Percentiles rank a stretch among this genome's conserved stretches.
Evolutionary conservation across 92 coral and sea anemone genomes (phyloP).

Genomic region (Scolanthus callimorphus): DNA sequence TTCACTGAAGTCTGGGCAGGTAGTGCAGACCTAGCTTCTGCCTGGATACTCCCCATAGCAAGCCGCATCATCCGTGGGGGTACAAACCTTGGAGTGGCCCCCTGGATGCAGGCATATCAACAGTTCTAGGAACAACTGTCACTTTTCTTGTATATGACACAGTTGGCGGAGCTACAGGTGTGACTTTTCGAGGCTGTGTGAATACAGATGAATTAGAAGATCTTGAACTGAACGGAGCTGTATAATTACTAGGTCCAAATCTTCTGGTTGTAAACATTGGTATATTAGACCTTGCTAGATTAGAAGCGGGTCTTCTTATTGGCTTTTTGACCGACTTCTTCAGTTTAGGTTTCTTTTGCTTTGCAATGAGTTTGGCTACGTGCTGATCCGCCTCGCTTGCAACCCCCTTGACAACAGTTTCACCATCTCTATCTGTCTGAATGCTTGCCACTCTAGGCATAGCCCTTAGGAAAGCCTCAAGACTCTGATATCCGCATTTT

Average conservation of each 20-base stretch:
- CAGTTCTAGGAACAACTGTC: too few species aligned
- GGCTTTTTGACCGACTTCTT: conserved; percentile 53
- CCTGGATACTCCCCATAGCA: background rate
- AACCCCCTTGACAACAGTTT: conserved; percentile 71
- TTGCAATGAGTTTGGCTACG: conserved; percentile 86
- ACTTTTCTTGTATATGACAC: too few species aligned
- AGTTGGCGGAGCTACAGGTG: too few species aligned
- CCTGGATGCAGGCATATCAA: too few species aligned
- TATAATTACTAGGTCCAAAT: conserved; percentile 26
- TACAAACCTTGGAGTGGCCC: conserved; percentile 30
- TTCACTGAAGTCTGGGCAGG: too few species aligned
- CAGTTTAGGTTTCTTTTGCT: conserved; percentile 86
- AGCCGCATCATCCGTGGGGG: conserved; percentile 56
- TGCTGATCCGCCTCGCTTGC: conserved; percentile 86
- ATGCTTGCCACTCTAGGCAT: conserved; percentile 83
- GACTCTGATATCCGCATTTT: conserved; percentile 60
- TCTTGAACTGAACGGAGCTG: too few species aligned
- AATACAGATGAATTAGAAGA: too few species aligned
- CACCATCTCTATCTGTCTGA: conserved; percentile 64
- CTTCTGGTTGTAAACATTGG: conserved; percentile 3
- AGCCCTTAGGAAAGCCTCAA: conserved; percentile 67
- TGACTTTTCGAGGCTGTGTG: too few species aligned
- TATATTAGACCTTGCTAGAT: background rate
- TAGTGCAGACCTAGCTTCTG: background rate
- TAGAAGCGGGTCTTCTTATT: conserved; percentile 27